Evolutionary conservation across 92 coral and sea anemone species (phyloP), one percentile per base, ranked within the genome.

Genomic region (Hydrozoanthus gracilis): DNA sequence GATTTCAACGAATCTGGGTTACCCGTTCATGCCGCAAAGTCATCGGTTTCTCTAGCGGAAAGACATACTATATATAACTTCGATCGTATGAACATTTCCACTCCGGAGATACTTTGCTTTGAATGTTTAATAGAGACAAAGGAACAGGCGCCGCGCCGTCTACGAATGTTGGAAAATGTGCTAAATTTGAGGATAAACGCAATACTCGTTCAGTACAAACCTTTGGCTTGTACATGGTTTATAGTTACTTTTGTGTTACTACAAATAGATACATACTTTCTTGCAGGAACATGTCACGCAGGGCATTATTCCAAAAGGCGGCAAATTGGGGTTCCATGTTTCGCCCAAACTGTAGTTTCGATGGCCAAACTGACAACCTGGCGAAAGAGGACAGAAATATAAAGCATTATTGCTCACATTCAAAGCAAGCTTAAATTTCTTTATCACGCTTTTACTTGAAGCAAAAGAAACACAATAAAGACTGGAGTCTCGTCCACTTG

Each of bases 251-350:
- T 27, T 27, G 39, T 27, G 39, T 27, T 27, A 27, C 39, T 27
- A 27, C 39, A 27, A 27, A 27, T 27, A 27, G 44, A 47, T 51
- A 56, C 79, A 48, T 79, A 92, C 98, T 94, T 87, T 88, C 3
- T 60, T 72, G 77, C 98, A 94, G n/a, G 94, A 88, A 73, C 98
- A 94, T 2, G 82, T 83, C 10, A 92, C 92, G 77, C 98, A 94
- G 64, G 60, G 74, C 83, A 92, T 88, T 7, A 91, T 82, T 56
- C 98, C 98, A 64, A 94, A 91, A 11, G 98, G 98, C 16, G 88
- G 65, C 8, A 94, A 73, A 2, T 92, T 87, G 3, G 98, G 98
- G 54, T 94, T 83, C 98, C 98, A 94, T 13, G 86, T 77, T 6
- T 83, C 68, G 3, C 93, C 98, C n/a, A 94, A 88, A 58, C 73